Percentiles rank a stretch among this genome's conserved stretches.
phyloP scores from a whole-genome alignment of 2,797 vertebrate species.

The Notolabrus celidotus region DNA sequence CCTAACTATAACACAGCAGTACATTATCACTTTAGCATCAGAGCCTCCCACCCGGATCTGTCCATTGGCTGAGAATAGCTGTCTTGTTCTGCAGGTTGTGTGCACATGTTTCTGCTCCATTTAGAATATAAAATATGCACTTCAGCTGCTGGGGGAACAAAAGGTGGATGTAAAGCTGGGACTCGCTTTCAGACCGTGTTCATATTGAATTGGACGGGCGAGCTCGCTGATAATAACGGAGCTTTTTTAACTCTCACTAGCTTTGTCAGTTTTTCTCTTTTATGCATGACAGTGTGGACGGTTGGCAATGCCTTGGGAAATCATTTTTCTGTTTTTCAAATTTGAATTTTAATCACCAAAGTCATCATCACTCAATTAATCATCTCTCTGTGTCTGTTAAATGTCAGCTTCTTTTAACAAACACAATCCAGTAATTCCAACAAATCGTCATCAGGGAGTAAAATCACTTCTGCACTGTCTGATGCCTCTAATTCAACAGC shows the following conservation, averaged over 20 bases:
- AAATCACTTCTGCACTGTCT: constrained; percentile 2
- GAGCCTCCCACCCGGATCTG: too few species aligned
- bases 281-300: neutral
- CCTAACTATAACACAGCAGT: too few species aligned
- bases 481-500: constrained; percentile 6
- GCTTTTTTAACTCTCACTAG: neutral
- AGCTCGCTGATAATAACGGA: neutral
- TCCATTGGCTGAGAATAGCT: neutral
- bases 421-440: constrained; percentile 19
- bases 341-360: constrained; percentile 3
- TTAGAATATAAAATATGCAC: neutral
- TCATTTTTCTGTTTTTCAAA: neutral
- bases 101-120: neutral
- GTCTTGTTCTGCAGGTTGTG: neutral
- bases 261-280: neutral
- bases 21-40: too few species aligned
- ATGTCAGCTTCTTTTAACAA: constrained; percentile 12
- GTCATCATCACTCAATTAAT: constrained; percentile 10
- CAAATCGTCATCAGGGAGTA: neutral
- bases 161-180: neutral
- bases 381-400: constrained; percentile 7
- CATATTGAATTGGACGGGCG: neutral
- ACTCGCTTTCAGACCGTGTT: neutral
- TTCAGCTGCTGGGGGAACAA: neutral
- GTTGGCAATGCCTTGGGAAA: neutral